Conservation (phyloP, 2,113 vertebrate genomes). For the Suricata suricatta region DNA sequence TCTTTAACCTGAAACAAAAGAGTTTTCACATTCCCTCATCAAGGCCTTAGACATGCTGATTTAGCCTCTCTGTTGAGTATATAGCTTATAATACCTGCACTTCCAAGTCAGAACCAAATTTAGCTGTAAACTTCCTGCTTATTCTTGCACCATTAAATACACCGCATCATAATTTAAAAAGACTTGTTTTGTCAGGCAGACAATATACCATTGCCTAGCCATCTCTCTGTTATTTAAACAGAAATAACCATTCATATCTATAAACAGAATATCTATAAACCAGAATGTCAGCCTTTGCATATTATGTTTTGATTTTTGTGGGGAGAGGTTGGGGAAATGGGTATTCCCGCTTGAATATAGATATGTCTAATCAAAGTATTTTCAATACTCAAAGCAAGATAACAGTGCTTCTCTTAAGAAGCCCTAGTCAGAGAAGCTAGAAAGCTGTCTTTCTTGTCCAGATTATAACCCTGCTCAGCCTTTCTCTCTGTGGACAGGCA, state of each 20-base stretch:
- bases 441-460: background rate
- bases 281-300: background rate
- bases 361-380: background rate
- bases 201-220: background rate
- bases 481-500: background rate
- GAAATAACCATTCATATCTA: background rate
- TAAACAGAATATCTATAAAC: background rate
- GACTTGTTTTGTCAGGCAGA: slow-evolving; percentile 21
- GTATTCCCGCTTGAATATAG: background rate
- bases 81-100: background rate
- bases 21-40: background rate
- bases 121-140: background rate
- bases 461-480: fast-evolving
- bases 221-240: background rate
- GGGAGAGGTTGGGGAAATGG: fast-evolving
- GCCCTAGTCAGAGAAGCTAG: background rate
- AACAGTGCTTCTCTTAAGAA: background rate
- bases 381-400: background rate
- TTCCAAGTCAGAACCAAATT: slow-evolving; percentile 17
- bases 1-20: background rate
- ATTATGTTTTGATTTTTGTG: background rate
- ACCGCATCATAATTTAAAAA: slow-evolving; percentile 25
- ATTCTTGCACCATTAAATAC: background rate
- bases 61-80: background rate
- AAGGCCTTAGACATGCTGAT: background rate